Percentiles rank a stretch among this genome's conserved stretches.
phyloP scores from a whole-genome alignment of 2,888 invertebrate species.

The Willowsia nigromaculata region DNA sequence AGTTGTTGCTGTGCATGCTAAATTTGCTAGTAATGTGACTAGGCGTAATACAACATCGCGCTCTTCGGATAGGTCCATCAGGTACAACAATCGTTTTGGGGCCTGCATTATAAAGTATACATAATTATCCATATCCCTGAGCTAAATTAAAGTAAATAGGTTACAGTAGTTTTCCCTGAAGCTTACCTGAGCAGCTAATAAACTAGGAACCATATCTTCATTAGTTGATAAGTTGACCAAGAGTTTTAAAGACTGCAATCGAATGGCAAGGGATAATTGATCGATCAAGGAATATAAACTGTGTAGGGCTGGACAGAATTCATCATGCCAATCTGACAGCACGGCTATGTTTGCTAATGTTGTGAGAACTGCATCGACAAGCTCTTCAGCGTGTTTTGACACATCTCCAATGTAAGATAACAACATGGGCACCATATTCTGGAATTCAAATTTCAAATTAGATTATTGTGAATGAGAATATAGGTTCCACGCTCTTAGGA shows the following conservation, averaged over 20 bases:
- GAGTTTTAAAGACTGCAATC: conserved; percentile 82
- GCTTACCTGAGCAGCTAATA: conserved; percentile 83
- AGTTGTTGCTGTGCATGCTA: conserved; percentile 81
- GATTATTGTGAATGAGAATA: neutral
- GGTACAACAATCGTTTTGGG: conserved; percentile 81
- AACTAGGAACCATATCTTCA: conserved; percentile 83
- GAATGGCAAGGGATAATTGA: conserved; percentile 80
- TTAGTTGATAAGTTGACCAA: conserved; percentile 84
- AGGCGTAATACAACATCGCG: conserved; percentile 81
- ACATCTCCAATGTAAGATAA: conserved; percentile 80
- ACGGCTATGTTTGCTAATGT: conserved; percentile 83
- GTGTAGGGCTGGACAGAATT: conserved; percentile 81
- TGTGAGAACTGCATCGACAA: conserved; percentile 82
- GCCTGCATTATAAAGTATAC: conserved; percentile 80
- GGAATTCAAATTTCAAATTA: conserved; percentile 65
- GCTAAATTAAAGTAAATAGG: no score
- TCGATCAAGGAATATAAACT: conserved; percentile 81
- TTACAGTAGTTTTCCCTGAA: no score
- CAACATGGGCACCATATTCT: conserved; percentile 82
- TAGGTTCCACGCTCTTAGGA: neutral
- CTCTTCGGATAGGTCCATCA: conserved; percentile 81
- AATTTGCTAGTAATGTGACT: conserved; percentile 82
- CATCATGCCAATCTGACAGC: conserved; percentile 81
- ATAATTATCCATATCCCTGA: no score
- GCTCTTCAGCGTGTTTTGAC: conserved; percentile 80